Conservation (phyloP, 2,888 invertebrate species). For the Augochlorella aurata region DNA sequence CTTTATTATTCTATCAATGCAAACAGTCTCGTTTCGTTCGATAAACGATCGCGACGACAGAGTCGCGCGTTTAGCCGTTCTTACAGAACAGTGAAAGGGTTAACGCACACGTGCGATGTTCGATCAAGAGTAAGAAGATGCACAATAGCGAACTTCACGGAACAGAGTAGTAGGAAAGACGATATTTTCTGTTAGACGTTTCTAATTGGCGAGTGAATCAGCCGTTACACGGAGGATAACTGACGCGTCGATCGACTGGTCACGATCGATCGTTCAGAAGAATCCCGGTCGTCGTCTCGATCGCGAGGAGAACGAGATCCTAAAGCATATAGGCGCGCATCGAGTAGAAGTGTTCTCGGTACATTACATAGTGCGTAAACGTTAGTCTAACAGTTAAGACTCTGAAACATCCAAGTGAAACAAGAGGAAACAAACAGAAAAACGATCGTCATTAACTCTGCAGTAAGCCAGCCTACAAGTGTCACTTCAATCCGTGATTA, state of each 20-base stretch:
- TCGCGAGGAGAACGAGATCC: not conserved
- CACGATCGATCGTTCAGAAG: constrained; percentile 13
- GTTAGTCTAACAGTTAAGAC: constrained; percentile 49
- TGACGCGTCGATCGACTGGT: constrained; percentile 16
- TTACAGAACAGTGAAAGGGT: constrained; percentile 7
- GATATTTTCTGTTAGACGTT: constrained; percentile 35
- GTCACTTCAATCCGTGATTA: not conserved
- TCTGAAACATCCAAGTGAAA: constrained; percentile 43
- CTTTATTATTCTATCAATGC: not conserved
- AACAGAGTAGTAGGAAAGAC: not conserved
- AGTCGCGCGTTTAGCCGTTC: not conserved
- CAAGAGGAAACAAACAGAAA: not conserved
- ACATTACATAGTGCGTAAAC: constrained; percentile 20
- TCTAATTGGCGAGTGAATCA: not conserved
- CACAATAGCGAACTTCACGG: constrained; percentile 32
- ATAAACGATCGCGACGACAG: not conserved
- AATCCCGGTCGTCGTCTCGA: constrained; percentile 15
- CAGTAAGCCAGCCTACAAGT: constrained; percentile 46
- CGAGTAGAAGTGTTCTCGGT: constrained; percentile 37
- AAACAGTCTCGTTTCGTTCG: not conserved
- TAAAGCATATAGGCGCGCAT: constrained; percentile 21
- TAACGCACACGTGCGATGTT: constrained; percentile 37
- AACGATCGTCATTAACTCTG: constrained; percentile 60
- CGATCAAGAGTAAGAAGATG: constrained; percentile 28
- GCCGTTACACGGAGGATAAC: not conserved